These are phyloP conservation scores for Pelobates cultripes DNA, from an alignment of 2,797 vertebrate genomes.

Conservation along the genomic window DNA sequence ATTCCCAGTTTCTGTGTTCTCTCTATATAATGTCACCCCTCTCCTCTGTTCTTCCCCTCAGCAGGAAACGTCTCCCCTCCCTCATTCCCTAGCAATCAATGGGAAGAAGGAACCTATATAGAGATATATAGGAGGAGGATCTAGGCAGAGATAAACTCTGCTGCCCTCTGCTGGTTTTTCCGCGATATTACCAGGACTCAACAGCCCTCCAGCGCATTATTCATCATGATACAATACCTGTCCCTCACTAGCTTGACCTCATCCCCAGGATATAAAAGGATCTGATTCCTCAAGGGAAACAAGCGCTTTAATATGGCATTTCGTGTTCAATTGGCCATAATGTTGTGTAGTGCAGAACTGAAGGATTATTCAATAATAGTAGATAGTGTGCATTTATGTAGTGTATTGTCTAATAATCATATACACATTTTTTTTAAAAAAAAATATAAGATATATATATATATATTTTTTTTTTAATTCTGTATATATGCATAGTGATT, in stretches of 20 bases:
- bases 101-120: constrained; percentile 30
- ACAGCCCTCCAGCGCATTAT: constrained; percentile 18
- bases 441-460: too few relatives aligned
- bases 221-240: constrained; percentile 51
- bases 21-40: constrained; percentile 17
- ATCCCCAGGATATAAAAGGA: constrained; percentile 25
- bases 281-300: constrained; percentile 14
- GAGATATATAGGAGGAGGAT: not conserved
- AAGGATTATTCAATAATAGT: not conserved
- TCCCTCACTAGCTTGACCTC: constrained; percentile 40
- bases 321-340: constrained; percentile 34
- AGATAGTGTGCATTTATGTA: not conserved
- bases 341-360: not conserved
- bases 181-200: not conserved
- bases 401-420: too few relatives aligned
- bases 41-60: constrained; percentile 31
- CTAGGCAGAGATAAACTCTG: not conserved
- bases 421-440: too few relatives aligned
- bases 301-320: constrained; percentile 29
- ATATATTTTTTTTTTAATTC: too few relatives aligned
- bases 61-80: constrained; percentile 54
- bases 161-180: constrained; percentile 31
- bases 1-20: constrained; percentile 1
- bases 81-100: constrained; percentile 47
- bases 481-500: too few relatives aligned